Evolutionary conservation across 1,140 invertebrate genomes (phyloP).

Genomic region (Rhopalosiphum maidis): DNA sequence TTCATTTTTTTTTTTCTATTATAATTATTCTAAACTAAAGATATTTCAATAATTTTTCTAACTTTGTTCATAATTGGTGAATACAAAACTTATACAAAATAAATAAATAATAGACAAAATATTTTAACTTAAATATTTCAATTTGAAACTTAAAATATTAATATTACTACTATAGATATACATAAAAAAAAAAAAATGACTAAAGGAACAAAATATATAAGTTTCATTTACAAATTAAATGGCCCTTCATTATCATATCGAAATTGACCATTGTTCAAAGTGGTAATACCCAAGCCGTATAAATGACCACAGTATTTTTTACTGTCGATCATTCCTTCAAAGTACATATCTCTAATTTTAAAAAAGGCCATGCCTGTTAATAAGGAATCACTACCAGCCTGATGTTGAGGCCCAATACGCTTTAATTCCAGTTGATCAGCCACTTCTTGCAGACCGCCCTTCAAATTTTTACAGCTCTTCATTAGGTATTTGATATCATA

Average conservation of each 20-base stretch:
- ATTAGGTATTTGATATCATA: constrained; percentile 99
- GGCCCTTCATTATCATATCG: constrained; percentile 40
- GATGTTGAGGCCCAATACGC: constrained; percentile 94
- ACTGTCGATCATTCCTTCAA: constrained; percentile 97
- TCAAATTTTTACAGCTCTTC: constrained; percentile 97
- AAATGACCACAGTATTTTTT: constrained; percentile 94
- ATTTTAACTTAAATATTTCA: neutral
- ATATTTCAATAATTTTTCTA: neutral
- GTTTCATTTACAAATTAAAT: neutral
- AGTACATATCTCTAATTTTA: constrained; percentile 99
- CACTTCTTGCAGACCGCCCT: constrained; percentile 96
- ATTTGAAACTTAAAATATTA: neutral
- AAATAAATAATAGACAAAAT: neutral
- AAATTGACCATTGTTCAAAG: constrained; percentile 48
- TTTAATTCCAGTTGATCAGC: constrained; percentile 88
- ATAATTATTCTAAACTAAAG: neutral
- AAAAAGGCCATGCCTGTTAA: constrained; percentile 98
- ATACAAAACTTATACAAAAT: neutral
- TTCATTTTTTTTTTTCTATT: neutral
- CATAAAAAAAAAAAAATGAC: neutral
- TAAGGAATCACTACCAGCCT: constrained; percentile 96
- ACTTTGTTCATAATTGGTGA: neutral
- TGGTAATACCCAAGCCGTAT: constrained; percentile 79
- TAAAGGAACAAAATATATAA: neutral
- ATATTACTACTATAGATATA: neutral